phyloP scores from a whole-genome alignment of 2,113 vertebrate genomes.

The Morone chrysops region DNA sequence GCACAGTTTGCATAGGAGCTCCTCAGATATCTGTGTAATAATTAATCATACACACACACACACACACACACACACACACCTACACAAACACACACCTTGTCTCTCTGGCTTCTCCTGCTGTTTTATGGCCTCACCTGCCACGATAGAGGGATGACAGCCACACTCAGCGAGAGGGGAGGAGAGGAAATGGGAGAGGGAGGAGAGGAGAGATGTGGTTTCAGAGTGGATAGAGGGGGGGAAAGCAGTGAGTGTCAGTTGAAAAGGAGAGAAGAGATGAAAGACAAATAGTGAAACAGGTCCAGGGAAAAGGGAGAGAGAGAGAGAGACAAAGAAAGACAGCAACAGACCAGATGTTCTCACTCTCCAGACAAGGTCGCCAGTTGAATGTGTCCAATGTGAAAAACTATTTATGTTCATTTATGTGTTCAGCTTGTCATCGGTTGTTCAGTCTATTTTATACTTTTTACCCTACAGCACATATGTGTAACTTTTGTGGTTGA shows the following conservation, averaged over 20 bases:
- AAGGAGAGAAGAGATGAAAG: slow-evolving; percentile 78
- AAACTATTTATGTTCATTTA: slow-evolving; percentile 39
- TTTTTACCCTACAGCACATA: not conserved
- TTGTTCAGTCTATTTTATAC: slow-evolving; percentile 9
- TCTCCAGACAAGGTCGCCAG: slow-evolving; percentile 24
- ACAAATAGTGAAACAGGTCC: slow-evolving; percentile 67
- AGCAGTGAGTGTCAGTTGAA: slow-evolving; percentile 74
- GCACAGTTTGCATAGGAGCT: slow-evolving; percentile 48
- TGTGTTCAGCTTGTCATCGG: slow-evolving; percentile 32
- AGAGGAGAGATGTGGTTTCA: slow-evolving; percentile 62
- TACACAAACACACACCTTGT: slow-evolving; percentile 33
- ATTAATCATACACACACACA: slow-evolving; percentile 65
- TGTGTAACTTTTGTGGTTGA: not conserved
- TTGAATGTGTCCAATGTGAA: slow-evolving; percentile 36
- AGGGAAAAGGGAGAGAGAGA: slow-evolving; percentile 29
- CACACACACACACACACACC: slow-evolving; percentile 28
- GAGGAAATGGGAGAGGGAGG: slow-evolving; percentile 61
- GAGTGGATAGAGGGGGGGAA: slow-evolving; percentile 21
- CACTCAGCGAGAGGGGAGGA: slow-evolving; percentile 60
- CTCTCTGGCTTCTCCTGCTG: slow-evolving; percentile 64
- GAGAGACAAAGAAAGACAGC: slow-evolving; percentile 45
- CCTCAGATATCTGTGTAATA: slow-evolving; percentile 62
- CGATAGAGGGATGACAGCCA: slow-evolving; percentile 75
- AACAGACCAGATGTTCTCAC: slow-evolving; percentile 69
- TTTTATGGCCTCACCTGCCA: slow-evolving; percentile 81